Evolutionary conservation across 2,797 vertebrate genomes (phyloP).

Genomic region (Alectoris magna): DNA sequence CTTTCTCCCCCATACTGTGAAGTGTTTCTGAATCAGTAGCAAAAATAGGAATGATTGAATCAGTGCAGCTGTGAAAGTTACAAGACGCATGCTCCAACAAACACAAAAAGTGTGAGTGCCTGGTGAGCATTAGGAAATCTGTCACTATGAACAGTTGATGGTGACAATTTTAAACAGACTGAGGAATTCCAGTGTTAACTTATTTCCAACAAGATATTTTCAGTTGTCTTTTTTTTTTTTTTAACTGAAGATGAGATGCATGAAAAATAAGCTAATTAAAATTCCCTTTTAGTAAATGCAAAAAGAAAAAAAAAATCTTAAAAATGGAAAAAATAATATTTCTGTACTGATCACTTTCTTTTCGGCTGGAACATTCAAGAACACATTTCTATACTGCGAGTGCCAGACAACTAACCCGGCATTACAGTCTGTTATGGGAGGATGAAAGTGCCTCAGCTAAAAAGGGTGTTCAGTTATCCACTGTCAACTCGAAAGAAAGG

Average conservation of each 20-base stretch:
- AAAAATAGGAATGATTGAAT: constrained; percentile 66
- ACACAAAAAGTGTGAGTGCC: constrained; percentile 58
- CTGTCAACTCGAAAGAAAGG: not conserved
- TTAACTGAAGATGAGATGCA: not conserved
- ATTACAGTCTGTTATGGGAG: not conserved
- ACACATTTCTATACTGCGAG: not conserved
- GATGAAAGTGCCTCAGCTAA: not conserved
- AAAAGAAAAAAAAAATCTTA: not conserved
- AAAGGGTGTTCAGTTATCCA: not conserved
- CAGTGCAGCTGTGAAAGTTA: constrained; percentile 69
- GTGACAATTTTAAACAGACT: constrained; percentile 66
- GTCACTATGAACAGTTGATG: constrained; percentile 68
- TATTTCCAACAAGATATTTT: constrained; percentile 40
- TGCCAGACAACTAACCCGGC: not conserved
- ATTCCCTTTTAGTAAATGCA: not conserved
- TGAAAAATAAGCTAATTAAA: constrained; percentile 8
- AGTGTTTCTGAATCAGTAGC: constrained; percentile 58
- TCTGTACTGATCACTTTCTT: not conserved
- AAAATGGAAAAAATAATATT: not conserved
- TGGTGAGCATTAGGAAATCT: constrained; percentile 70
- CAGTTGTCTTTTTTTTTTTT: not conserved
- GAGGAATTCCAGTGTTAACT: constrained; percentile 54
- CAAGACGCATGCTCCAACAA: constrained; percentile 64
- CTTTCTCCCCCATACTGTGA: constrained; percentile 51
- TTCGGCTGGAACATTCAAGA: not conserved